phyloP scores from a whole-genome alignment of 2,113 vertebrate genomes.

The Dicentrarchus labrax region DNA sequence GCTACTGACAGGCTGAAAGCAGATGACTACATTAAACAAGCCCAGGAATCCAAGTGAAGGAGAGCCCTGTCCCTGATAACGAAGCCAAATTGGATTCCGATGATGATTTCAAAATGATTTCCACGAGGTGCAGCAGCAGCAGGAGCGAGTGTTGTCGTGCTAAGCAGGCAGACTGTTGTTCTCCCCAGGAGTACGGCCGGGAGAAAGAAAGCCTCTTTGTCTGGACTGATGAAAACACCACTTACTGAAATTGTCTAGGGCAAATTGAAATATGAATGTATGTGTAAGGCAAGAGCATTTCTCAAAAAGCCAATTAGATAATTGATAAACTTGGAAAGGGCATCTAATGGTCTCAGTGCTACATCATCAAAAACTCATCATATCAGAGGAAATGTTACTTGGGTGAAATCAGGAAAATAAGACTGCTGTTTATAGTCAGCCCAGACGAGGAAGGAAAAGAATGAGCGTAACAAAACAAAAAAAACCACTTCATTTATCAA shows the following conservation, averaged over 20 bases:
- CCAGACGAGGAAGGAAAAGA: background rate
- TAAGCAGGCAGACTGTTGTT: constrained; percentile 50
- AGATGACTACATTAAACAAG: constrained; percentile 80
- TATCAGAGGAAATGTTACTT: constrained; percentile 18
- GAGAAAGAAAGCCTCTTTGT: constrained; percentile 58
- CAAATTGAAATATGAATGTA: constrained; percentile 68
- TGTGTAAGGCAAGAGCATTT: constrained; percentile 46
- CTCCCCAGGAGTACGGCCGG: background rate
- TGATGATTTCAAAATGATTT: constrained; percentile 80
- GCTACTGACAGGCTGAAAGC: constrained; percentile 74
- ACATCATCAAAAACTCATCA: background rate
- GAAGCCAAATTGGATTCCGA: constrained; percentile 82
- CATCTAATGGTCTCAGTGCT: constrained; percentile 4
- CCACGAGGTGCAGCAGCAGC: constrained; percentile 77
- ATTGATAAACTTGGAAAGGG: constrained; percentile 54
- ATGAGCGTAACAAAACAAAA: background rate
- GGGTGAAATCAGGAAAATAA: background rate
- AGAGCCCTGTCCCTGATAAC: constrained; percentile 78
- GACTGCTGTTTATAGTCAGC: background rate
- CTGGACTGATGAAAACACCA: constrained; percentile 50
- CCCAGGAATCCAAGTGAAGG: constrained; percentile 70
- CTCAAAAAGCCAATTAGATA: constrained; percentile 55
- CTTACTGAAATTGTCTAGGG: constrained; percentile 33
- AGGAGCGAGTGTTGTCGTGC: constrained; percentile 41
- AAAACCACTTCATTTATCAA: background rate